Percentiles rank a stretch among this genome's conserved stretches.
These are phyloP conservation scores for Luperina nickerlii DNA, from an alignment of 2,888 invertebrate genomes.

Conservation along the genomic window DNA sequence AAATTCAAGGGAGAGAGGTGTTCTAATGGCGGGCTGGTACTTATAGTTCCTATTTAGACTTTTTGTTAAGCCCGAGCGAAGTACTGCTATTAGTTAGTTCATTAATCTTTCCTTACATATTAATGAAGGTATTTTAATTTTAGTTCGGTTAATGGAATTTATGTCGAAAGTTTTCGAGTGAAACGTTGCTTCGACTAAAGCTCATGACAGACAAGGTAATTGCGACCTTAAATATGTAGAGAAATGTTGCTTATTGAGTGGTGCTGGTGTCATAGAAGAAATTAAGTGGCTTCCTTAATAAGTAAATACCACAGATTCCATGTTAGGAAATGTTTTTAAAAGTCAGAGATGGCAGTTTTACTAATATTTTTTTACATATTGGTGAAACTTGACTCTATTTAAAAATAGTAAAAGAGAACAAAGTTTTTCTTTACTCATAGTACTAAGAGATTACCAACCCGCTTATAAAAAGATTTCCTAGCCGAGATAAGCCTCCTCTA, in stretches of 20 bases:
- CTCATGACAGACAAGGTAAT: not conserved
- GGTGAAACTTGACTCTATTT: not conserved
- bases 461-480: constrained; percentile 30
- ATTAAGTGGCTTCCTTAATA: constrained; percentile 33
- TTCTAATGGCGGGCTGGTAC: constrained; percentile 40
- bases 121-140: constrained; percentile 74
- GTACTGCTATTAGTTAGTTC: constrained; percentile 66
- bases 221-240: not conserved
- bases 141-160: constrained; percentile 74
- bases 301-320: constrained; percentile 34
- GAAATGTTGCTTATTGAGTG: not conserved
- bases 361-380: not conserved
- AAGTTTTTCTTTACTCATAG: not conserved
- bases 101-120: constrained; percentile 73
- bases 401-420: not conserved
- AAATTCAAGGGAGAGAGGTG: too few relatives aligned
- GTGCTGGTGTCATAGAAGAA: constrained; percentile 19
- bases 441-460: not conserved
- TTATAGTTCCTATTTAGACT: constrained; percentile 30
- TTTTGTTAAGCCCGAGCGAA: constrained; percentile 59
- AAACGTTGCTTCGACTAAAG: constrained; percentile 31
- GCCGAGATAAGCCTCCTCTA: constrained; percentile 18
- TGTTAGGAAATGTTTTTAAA: constrained; percentile 25
- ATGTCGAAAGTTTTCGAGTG: constrained; percentile 68
- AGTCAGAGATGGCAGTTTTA: not conserved